Percentiles rank a stretch among this genome's conserved stretches.
Conservation (phyloP, 2,797 vertebrate species). For the Smutsia gigantea region DNA sequence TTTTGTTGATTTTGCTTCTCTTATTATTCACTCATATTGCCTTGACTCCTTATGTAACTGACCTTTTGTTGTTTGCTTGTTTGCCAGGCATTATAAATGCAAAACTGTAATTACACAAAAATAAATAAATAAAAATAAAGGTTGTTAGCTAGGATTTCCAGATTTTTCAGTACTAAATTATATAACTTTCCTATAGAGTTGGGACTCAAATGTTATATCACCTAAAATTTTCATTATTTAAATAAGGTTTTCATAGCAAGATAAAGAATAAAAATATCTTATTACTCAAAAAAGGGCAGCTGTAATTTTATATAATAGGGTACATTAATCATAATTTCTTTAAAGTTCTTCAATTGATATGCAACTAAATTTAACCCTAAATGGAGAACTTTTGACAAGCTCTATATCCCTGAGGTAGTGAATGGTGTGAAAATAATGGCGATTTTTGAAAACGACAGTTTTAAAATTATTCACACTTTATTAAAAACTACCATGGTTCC, state of each 20-base stretch:
- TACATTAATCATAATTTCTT: conserved; percentile 58
- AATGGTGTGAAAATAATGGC: conserved; percentile 58
- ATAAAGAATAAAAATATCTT: conserved; percentile 64
- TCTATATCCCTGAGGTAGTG: conserved; percentile 34
- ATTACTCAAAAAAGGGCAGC: conserved; percentile 56
- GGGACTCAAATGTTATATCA: background rate
- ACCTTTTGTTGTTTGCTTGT: background rate
- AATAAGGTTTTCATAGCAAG: conserved; percentile 47
- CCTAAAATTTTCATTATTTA: conserved; percentile 49
- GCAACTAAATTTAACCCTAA: conserved; percentile 69
- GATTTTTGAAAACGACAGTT: conserved; percentile 62
- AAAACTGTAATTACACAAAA: background rate
- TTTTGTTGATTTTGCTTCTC: background rate
- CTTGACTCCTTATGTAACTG: background rate
- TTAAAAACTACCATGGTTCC: conserved; percentile 10
- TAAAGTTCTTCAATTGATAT: conserved; percentile 60
- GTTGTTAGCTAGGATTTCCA: background rate
- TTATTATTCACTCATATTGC: background rate
- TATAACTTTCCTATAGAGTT: background rate
- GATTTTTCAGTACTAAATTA: background rate
- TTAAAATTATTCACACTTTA: conserved; percentile 53
- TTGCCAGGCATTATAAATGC: background rate
- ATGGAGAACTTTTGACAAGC: conserved; percentile 55
- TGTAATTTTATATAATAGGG: conserved; percentile 56
- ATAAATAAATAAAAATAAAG: background rate